phyloP scores from a whole-genome alignment of 2,797 vertebrate species.

The Otolemur crassicaudatus region DNA sequence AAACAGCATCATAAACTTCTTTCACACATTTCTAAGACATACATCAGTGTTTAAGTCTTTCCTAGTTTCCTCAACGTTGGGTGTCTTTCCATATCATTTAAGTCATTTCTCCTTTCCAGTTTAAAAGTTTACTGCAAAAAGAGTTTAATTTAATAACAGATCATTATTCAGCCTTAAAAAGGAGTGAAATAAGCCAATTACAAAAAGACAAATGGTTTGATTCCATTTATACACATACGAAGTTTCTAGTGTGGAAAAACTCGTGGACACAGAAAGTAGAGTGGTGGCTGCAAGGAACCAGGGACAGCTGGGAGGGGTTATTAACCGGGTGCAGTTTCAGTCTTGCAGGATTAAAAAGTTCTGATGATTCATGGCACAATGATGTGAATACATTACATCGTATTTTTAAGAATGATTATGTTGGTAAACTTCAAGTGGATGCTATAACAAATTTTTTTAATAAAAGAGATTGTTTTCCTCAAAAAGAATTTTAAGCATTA shows the following conservation, averaged over 20 bases:
- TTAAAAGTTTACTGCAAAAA: not conserved
- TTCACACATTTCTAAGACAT: not conserved
- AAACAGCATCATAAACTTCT: not conserved
- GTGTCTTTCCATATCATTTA: not conserved
- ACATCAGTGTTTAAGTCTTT: not conserved
- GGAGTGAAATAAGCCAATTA: not conserved
- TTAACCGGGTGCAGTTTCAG: not conserved
- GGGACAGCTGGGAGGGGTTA: too few species aligned
- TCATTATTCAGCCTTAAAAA: not conserved
- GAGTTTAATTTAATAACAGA: not conserved
- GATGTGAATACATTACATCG: not conserved
- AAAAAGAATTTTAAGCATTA: not conserved
- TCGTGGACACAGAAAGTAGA: not conserved
- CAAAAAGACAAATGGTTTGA: not conserved
- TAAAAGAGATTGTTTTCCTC: not conserved
- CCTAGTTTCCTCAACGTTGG: not conserved
- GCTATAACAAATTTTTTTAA: not conserved
- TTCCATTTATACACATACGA: not conserved
- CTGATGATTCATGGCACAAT: not conserved
- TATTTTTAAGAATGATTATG: not conserved
- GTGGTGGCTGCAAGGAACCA: not conserved
- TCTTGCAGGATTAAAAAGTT: not conserved
- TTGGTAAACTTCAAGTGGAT: not conserved
- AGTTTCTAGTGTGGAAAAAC: not conserved
- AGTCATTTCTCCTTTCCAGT: not conserved